These are phyloP conservation scores for Pteronotus mesoamericanus DNA, from an alignment of 2,797 vertebrate genomes.

Conservation along the genomic window DNA sequence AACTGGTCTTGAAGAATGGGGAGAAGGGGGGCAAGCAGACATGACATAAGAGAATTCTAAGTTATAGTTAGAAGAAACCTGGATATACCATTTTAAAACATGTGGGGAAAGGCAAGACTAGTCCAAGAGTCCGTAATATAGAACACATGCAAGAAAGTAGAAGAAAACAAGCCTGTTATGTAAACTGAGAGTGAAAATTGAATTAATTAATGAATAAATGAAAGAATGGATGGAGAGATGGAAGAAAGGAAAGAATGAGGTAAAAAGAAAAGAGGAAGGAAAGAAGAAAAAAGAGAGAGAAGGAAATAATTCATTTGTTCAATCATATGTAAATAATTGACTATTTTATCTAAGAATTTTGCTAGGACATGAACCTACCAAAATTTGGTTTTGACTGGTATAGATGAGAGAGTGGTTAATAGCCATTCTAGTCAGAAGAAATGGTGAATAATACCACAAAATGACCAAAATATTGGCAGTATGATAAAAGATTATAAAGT, in stretches of 20 bases:
- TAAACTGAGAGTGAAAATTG: not conserved
- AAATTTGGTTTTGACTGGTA: not conserved
- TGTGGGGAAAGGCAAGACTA: not conserved
- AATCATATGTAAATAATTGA: not conserved
- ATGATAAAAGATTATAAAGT: not conserved
- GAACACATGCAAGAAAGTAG: not conserved
- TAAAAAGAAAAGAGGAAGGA: not conserved
- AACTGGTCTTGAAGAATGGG: not conserved
- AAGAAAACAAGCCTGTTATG: not conserved
- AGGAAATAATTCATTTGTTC: not conserved
- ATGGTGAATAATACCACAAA: not conserved
- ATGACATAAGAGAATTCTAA: not conserved
- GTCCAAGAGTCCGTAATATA: not conserved
- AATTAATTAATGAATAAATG: not conserved
- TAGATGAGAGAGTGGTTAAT: not conserved
- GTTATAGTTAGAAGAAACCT: not conserved
- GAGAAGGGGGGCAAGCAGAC: not conserved
- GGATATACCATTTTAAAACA: not conserved
- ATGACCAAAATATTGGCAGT: not conserved
- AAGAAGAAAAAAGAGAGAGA: not conserved
- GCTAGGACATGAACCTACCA: not conserved
- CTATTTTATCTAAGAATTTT: not conserved
- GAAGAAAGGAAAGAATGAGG: not conserved
- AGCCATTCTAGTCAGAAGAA: not conserved
- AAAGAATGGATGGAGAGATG: not conserved